Evolutionary conservation across 2,113 vertebrate genomes (phyloP), one percentile per base, ranked within the genome.

Genomic region (Alouatta palliata): DNA sequence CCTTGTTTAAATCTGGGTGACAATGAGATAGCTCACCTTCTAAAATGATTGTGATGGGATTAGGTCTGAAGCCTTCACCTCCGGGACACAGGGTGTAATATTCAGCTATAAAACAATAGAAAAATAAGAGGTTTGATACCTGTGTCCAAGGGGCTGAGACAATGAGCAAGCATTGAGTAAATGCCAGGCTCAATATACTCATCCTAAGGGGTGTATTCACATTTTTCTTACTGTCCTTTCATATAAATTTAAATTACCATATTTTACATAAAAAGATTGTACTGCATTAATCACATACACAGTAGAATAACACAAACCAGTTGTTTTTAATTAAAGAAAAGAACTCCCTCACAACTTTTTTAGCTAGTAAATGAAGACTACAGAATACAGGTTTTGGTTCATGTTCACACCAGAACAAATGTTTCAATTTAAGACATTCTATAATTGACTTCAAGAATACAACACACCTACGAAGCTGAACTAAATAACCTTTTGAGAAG

Each of bases 31-130:
- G 85, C 98, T 98, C 96, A 99, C 99, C 99, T 98, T 99, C 99
- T 97, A 99, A 98, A 95, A 99, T 99, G 97, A 99, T 99, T 45
- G 99, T 99, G 94, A 99, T 99, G 19, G 99, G 99, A 96, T 99
- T 99, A 45, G 99, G 99, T 95, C 98, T 98, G 97, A 99, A 99
- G 91, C 99, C 99, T 97, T 99, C 99, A 94, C 99, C 99, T 21
- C 99, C 99, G 9, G 99, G 99, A 96, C 99, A 99, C 35, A 99
- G 97, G 43, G 99, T 99, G 66, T 99, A 99, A 96, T 99, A 99
- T 95, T 99, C 99, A 80, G 98, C 99, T 99, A 84, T 40, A 97
- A 66, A 93, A 82, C 40, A 93, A 97, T 37, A 12, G 86, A 94
- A 47, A 47, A 97, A 52, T 27, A 93, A 11, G 92, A 30, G 0